Conservation (phyloP, 2,797 vertebrate species). For the Rhynchotus rufescens region DNA sequence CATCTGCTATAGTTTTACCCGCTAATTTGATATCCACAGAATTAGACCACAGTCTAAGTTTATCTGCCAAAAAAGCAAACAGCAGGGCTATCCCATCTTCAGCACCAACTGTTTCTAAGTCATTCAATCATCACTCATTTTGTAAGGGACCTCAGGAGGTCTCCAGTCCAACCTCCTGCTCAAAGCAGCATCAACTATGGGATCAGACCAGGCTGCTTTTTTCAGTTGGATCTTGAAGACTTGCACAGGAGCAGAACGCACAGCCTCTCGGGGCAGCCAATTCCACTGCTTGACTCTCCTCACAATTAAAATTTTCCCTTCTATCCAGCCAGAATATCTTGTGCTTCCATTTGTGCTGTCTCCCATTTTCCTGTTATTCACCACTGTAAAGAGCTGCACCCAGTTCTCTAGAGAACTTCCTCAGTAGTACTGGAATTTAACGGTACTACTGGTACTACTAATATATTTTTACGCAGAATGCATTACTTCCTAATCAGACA, state of each 20-base stretch:
- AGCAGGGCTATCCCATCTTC: not conserved
- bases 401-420: not conserved
- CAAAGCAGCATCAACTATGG: not conserved
- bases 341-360: not conserved
- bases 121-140: not conserved
- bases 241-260: not conserved
- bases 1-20: not conserved
- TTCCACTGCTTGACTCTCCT: not conserved
- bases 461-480: not conserved
- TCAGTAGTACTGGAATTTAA: not conserved
- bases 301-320: not conserved
- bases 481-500: not conserved
- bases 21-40: not conserved
- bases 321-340: not conserved
- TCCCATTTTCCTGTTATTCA: not conserved
- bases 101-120: not conserved
- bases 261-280: not conserved
- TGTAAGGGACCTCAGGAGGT: not conserved
- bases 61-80: not conserved
- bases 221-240: not conserved
- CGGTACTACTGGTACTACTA: not conserved
- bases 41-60: not conserved
- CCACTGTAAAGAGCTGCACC: not conserved
- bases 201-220: not conserved
- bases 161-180: not conserved